These are phyloP conservation scores for Taeniopygia guttata DNA, from an alignment of 2,797 vertebrate genomes.

Conservation along the genomic window DNA sequence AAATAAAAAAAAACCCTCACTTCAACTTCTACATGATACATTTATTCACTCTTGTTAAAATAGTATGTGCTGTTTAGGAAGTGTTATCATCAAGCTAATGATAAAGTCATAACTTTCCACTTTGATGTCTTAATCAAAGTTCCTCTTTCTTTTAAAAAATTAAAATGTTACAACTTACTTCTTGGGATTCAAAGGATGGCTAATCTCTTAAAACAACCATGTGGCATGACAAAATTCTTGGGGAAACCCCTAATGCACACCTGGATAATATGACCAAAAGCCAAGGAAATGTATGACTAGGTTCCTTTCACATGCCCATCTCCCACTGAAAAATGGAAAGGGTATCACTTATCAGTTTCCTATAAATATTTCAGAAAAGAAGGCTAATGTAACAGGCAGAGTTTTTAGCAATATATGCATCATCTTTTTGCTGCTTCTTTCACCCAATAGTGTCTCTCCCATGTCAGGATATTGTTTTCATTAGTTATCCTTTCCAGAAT, in stretches of 20 bases:
- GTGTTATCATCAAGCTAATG: not conserved
- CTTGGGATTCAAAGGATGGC: not conserved
- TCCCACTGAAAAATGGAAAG: not conserved
- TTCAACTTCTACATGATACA: not conserved
- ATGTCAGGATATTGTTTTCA: not conserved
- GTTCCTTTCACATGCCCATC: not conserved
- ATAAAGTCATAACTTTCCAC: not conserved
- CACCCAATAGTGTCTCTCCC: not conserved
- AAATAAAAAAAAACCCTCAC: not conserved
- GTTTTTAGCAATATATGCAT: not conserved
- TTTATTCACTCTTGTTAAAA: not conserved
- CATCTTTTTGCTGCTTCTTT: not conserved
- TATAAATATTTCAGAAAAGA: not conserved
- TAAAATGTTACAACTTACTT: not conserved
- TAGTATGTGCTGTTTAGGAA: not conserved
- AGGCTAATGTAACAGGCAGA: not conserved
- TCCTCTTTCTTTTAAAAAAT: constrained; percentile 10
- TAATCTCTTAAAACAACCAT: constrained; percentile 2
- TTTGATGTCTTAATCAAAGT: not conserved
- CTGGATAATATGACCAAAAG: not conserved
- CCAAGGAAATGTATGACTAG: not conserved
- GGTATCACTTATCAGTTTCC: not conserved
- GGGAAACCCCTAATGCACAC: rapidly evolving
- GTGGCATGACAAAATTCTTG: not conserved
- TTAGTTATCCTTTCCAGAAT: not conserved